These are phyloP conservation scores for Octonoba sinensis DNA, from an alignment of 2,888 invertebrate genomes.

Conservation along the genomic window DNA sequence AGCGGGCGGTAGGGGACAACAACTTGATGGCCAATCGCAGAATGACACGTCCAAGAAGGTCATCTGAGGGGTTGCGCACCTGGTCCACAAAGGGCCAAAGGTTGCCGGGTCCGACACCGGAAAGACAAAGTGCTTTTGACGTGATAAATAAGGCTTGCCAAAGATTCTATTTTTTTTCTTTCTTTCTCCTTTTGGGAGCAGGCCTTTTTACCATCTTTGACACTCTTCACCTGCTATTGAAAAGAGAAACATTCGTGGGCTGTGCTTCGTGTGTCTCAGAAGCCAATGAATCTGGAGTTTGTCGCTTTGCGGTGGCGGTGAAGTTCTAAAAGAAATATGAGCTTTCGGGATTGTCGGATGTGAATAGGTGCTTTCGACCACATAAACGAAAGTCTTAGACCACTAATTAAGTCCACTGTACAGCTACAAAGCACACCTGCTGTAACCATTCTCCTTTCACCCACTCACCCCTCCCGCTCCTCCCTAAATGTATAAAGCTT, in stretches of 20 bases:
- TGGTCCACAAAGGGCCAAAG: background rate
- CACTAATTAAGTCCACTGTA: too few relatives aligned
- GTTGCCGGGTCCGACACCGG: slow-evolving; percentile 6
- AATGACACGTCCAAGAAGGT: slow-evolving; percentile 5
- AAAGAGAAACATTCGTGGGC: background rate
- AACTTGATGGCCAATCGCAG: background rate
- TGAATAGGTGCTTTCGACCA: too few relatives aligned
- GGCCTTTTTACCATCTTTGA: background rate
- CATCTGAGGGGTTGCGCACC: slow-evolving; percentile 4
- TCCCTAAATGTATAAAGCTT: too few relatives aligned
- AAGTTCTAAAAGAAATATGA: too few relatives aligned
- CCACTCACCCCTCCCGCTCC: too few relatives aligned
- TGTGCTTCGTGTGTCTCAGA: too few relatives aligned
- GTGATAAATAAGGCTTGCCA: slow-evolving; percentile 2
- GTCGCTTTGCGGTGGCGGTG: too few relatives aligned
- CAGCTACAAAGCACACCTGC: too few relatives aligned
- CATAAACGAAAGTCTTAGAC: too few relatives aligned
- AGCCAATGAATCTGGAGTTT: too few relatives aligned
- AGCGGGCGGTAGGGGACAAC: background rate
- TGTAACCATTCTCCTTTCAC: too few relatives aligned
- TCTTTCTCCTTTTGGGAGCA: background rate
- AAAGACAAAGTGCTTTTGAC: slow-evolving; percentile 9
- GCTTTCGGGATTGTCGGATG: too few relatives aligned
- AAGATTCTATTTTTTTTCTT: background rate
- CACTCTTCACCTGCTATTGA: slow-evolving; percentile 3